A percentile compares a stretch with the other conserved stretches of the same genome.
Conservation (phyloP, 2,113 vertebrate species). For the Engystomops pustulosus region DNA sequence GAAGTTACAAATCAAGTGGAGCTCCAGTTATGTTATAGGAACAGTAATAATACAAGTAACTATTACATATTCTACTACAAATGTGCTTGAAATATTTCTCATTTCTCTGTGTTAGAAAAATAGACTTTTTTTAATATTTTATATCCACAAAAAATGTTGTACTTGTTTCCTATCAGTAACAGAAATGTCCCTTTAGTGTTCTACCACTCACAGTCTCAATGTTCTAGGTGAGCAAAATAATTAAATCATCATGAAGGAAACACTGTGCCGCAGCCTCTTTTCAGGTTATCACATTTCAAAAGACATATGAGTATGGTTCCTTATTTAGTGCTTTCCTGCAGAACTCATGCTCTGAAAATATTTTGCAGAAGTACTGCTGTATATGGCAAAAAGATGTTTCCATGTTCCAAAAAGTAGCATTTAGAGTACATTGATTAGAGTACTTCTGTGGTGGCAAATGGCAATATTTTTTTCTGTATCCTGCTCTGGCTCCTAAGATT, state of each 20-base stretch:
- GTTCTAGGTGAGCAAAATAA: background rate
- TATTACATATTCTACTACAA: background rate
- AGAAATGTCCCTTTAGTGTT: background rate
- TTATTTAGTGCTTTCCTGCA: background rate
- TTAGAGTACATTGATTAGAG: background rate
- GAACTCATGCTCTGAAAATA: background rate
- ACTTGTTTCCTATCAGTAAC: background rate
- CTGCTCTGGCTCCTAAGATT: no score
- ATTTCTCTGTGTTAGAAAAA: no score
- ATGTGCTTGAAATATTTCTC: background rate
- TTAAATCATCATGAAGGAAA: slow-evolving; percentile 26
- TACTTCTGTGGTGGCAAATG: no score
- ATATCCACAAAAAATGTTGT: no score
- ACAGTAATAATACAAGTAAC: background rate
- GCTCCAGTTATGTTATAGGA: background rate
- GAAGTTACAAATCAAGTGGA: background rate
- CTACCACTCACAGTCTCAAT: background rate
- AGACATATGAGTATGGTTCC: background rate
- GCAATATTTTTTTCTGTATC: no score
- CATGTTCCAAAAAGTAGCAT: background rate
- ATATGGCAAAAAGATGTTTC: background rate
- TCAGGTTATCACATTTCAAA: background rate
- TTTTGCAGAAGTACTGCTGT: background rate
- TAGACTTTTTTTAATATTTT: no score
- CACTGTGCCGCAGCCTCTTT: background rate